Evolutionary conservation across 2,888 invertebrate genomes (phyloP).

Genomic region (Resseliella maxima): DNA sequence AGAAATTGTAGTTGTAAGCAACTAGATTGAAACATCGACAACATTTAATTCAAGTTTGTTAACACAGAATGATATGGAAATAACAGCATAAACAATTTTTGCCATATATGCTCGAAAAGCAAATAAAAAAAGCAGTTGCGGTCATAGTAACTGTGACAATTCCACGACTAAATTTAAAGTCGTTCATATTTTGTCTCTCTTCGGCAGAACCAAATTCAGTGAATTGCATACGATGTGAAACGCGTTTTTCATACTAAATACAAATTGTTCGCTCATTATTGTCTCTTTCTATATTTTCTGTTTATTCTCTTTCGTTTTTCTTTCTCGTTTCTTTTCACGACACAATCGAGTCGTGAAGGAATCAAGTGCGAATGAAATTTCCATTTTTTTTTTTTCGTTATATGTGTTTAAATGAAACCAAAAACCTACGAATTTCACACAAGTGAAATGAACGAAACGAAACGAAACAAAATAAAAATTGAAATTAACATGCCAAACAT

Average conservation of each 20-base stretch:
- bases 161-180: not conserved
- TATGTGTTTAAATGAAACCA: conserved; percentile 12
- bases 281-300: too few species aligned
- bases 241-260: not conserved
- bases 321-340: not conserved
- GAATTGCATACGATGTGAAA: not conserved
- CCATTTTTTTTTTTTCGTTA: too few species aligned
- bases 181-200: not conserved
- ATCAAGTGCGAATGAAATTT: too few species aligned
- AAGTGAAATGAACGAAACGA: not conserved
- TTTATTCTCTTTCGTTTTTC: not conserved
- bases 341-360: too few species aligned
- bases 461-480: not conserved
- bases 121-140: not conserved
- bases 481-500: not conserved
- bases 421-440: conserved; percentile 33
- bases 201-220: conserved; percentile 3
- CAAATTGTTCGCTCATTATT: not conserved
- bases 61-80: not conserved
- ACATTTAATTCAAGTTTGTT: not conserved
- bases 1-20: not conserved
- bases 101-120: conserved; percentile 11
- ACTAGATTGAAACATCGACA: not conserved
- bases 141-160: conserved; percentile 23
- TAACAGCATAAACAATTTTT: not conserved